Evolutionary conservation across 2,888 invertebrate species (phyloP), one percentile per base, ranked within the genome.

Genomic region (Acanthoscelides obtectus): DNA sequence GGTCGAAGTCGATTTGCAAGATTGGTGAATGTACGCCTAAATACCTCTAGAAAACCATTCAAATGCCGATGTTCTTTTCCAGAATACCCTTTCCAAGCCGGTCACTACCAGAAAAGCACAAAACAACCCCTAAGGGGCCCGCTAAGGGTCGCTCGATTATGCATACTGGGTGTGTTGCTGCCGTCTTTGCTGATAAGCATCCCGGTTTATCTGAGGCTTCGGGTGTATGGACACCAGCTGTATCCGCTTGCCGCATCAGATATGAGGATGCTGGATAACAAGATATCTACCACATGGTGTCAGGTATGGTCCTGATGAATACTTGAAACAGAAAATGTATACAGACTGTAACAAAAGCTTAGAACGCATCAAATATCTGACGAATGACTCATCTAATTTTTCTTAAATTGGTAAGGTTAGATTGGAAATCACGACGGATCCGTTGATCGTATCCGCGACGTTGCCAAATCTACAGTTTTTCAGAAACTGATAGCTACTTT

Each of bases 201-300:
- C 3, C 93, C 93, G 0, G 84, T 94, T 22, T 92, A 93, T 80
- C 85, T 93, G 85, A 88, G 92, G 74, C 93, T 91, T 83, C 88
- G 89, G 6, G 91, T 92, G 20, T 93, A 90, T 82, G 89, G 90
- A 20, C 89, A 91, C 5, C 92, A 92, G 81, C 87, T 91, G 80
- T 93, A 93, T 80, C 92, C 93, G 0, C 87, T 93, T 81, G 90
- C 91, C 22, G 90, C 92, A 85, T 92, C 93, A 0, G 94, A 94
- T 82, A 93, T 93, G 90, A 85, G 93, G 74, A 86, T 93, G 72
- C 88, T 93, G 75, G 93, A 93, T 82, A 89, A 89, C 79, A 90
- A 88, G 85, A 89, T 93, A 76, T 93, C 93, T 0, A 92, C 93
- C 0, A 91, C 90, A 20, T 94, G 94, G 94, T 94, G 94, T 81